These are phyloP conservation scores for Corythornis cristatus DNA, from an alignment of 2,113 vertebrate species.

Conservation along the genomic window DNA sequence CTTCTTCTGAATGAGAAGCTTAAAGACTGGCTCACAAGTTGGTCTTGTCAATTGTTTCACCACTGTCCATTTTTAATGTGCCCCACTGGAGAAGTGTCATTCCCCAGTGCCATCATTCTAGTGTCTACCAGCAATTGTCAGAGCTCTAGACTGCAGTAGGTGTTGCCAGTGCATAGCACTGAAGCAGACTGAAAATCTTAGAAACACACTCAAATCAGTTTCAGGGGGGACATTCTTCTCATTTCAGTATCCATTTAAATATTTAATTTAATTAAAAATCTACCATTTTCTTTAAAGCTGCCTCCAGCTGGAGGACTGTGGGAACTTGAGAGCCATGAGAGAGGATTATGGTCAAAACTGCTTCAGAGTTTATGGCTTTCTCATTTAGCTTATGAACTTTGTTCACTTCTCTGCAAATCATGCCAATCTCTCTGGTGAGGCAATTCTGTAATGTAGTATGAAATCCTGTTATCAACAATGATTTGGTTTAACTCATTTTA, in stretches of 20 bases:
- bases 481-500: background rate
- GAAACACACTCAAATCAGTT: background rate
- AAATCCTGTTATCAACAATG: slow-evolving; percentile 10
- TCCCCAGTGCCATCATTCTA: background rate
- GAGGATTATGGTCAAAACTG: background rate
- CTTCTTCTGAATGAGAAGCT: background rate
- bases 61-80: background rate
- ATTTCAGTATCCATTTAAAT: background rate
- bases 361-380: background rate
- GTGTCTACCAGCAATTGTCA: background rate
- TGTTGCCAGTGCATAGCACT: background rate
- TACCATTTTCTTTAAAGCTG: background rate
- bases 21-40: background rate
- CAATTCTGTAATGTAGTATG: slow-evolving; percentile 5
- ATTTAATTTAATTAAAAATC: background rate
- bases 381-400: background rate
- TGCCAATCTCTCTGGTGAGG: background rate
- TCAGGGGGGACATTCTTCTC: background rate
- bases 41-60: background rate
- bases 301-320: background rate
- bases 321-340: background rate
- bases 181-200: background rate
- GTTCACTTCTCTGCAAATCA: background rate
- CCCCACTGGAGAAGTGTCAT: fast-evolving
- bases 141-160: background rate